Evolutionary conservation across 2,797 vertebrate genomes (phyloP).

Genomic region (Lagocephalus sceleratus): DNA sequence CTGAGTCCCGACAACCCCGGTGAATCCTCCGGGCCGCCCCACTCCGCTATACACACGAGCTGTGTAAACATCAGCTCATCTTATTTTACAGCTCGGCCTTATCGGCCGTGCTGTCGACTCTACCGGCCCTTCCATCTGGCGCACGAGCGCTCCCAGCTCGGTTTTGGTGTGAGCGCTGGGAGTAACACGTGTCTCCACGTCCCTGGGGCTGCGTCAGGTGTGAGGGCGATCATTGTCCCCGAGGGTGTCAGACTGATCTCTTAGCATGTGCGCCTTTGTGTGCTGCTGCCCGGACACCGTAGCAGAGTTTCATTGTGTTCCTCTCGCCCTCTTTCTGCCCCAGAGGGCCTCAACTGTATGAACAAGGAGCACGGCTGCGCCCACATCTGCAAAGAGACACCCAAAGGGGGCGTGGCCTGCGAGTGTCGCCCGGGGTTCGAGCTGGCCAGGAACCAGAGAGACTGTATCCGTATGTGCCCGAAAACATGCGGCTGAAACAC

Average conservation of each 20-base stretch:
- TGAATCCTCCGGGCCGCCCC: constrained; percentile 42
- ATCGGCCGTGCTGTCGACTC: constrained; percentile 8
- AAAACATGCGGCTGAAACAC: neutral
- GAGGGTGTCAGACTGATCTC: constrained; percentile 61
- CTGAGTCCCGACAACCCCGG: constrained; percentile 62
- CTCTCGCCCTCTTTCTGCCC: constrained; percentile 63
- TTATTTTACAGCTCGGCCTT: constrained; percentile 12
- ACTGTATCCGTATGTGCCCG: constrained; percentile 85
- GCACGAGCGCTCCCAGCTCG: constrained; percentile 2
- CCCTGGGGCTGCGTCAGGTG: constrained; percentile 39
- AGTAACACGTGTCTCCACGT: constrained; percentile 31
- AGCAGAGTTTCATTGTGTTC: constrained; percentile 72
- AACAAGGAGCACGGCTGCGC: constrained; percentile 96
- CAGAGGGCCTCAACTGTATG: constrained; percentile 99
- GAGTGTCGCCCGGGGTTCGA: constrained; percentile 97
- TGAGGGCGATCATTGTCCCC: constrained; percentile 63
- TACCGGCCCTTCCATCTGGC: constrained; percentile 7
- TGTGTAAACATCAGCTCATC: constrained; percentile 23
- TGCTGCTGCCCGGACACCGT: constrained; percentile 63
- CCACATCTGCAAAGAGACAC: constrained; percentile 96
- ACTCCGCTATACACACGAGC: constrained; percentile 52
- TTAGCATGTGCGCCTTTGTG: constrained; percentile 62
- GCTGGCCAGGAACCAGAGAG: constrained; percentile 91
- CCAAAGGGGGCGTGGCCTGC: constrained; percentile 89
- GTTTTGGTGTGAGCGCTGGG: constrained; percentile 17